Evolutionary conservation across 2,113 vertebrate genomes (phyloP), one percentile per base, ranked within the genome.

Genomic region (Catagonus wagneri): DNA sequence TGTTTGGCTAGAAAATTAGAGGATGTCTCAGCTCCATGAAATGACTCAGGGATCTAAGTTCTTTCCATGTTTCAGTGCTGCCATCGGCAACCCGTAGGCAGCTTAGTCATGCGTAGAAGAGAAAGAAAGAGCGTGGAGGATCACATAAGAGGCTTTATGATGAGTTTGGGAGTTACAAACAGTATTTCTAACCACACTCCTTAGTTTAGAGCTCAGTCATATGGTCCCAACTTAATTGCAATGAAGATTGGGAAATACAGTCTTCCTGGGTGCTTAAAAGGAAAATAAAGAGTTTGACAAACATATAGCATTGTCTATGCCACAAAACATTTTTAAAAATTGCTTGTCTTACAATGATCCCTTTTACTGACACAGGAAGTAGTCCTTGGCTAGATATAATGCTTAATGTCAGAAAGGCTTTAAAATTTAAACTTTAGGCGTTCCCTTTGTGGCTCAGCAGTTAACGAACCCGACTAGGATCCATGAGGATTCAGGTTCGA

Each of bases 251-350:
- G 6, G n/a, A 94, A 71, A 34, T 58, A 20, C 76, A 6, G 13
- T 14, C 20, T 90, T 39, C 19, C 25, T 78, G 1, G 66, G 29
- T 25, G 44, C 44, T 87, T 54, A 29, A 54, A 25, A 87, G 50
- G n/a, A 83, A 96, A 93, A 44, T 79, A 90, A 56, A 94, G 7
- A 86, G n/a, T 61, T 29, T 88, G 15, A 52, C n/a, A 93, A 65
- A 54, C 8, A 95, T 16, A 56, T 3, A 65, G 20, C 12, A 44
- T 69, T 90, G 1, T 56, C 16, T 72, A 1, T 74, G n/a, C 13
- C 23, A 61, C 25, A 95, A 89, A 93, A 61, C 29, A 34, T 76
- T 52, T 39, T 34, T 0, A 19, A 88, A 16, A 85, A 81, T 54
- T 22, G 16, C 23, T 75, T 65, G 16, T 74, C 39, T 92, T 87